phyloP scores from a whole-genome alignment of 2,888 invertebrate genomes.

The Schrankia costaestrigalis region DNA sequence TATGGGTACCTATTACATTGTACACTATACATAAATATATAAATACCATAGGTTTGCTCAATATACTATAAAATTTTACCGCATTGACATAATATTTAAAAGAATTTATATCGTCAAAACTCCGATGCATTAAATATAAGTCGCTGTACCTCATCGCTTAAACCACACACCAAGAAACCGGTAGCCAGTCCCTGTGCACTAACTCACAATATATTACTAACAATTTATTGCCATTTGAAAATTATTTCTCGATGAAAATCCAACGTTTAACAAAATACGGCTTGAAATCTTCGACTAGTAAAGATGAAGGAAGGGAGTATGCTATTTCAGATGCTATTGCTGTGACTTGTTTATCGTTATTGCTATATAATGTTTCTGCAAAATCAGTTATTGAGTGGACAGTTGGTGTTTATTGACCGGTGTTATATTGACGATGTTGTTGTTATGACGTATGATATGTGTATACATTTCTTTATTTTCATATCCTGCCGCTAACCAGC shows the following conservation, averaged over 20 bases:
- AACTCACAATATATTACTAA: slow-evolving; percentile 53
- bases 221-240: slow-evolving; percentile 58
- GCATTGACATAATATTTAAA: too few species aligned
- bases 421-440: slow-evolving; percentile 23
- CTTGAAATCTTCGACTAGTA: slow-evolving; percentile 16
- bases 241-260: slow-evolving; percentile 63
- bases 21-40: too few species aligned
- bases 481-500: too few species aligned
- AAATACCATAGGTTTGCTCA: too few species aligned
- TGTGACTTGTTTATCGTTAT: slow-evolving; percentile 40
- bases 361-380: slow-evolving; percentile 34
- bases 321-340: slow-evolving; percentile 11
- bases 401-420: slow-evolving; percentile 22
- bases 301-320: slow-evolving; percentile 10
- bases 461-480: too few species aligned
- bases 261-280: slow-evolving; percentile 32
- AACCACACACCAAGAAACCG: slow-evolving; percentile 39
- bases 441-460: too few species aligned
- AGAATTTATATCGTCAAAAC: too few species aligned
- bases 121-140: too few species aligned
- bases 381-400: slow-evolving; percentile 35
- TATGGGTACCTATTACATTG: too few species aligned
- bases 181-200: slow-evolving; percentile 39
- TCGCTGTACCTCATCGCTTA: slow-evolving; percentile 11
- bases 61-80: too few species aligned